Percentiles rank a stretch among this genome's conserved stretches.
These are phyloP conservation scores for Nymphalis c-album DNA, from an alignment of 2,888 invertebrate genomes.

Conservation along the genomic window DNA sequence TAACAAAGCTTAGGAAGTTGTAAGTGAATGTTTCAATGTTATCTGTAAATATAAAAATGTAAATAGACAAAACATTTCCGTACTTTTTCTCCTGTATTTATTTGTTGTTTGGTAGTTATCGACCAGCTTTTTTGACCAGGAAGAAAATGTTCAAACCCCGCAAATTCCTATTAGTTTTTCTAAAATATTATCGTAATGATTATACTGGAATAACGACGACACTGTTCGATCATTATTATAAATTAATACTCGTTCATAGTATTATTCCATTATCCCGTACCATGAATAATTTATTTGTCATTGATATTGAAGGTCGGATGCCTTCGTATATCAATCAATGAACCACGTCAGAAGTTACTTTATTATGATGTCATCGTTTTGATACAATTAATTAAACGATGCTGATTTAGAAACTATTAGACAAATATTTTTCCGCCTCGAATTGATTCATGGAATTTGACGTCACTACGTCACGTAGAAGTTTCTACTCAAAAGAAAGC, in stretches of 20 bases:
- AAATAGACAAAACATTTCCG: too few relatives aligned
- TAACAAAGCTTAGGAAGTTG: too few relatives aligned
- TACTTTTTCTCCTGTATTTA: too few relatives aligned
- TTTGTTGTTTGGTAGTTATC: too few relatives aligned
- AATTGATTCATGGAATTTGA: background rate
- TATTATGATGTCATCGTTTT: conserved; percentile 24
- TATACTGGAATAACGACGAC: background rate
- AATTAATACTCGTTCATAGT: background rate
- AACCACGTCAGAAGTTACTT: conserved; percentile 15
- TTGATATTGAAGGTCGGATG: conserved; percentile 24
- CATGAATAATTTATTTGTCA: conserved; percentile 19
- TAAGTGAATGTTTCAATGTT: too few relatives aligned
- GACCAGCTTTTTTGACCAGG: too few relatives aligned
- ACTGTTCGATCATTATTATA: background rate
- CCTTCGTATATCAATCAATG: conserved; percentile 32
- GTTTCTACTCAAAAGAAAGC: too few relatives aligned
- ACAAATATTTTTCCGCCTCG: background rate
- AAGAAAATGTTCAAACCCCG: too few relatives aligned
- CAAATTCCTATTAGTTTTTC: background rate
- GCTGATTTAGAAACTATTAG: conserved; percentile 3
- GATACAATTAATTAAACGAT: conserved; percentile 18
- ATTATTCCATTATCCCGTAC: conserved; percentile 13
- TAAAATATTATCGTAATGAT: background rate
- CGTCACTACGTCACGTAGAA: too few relatives aligned
- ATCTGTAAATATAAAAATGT: too few relatives aligned